Evolutionary conservation across 2,888 invertebrate genomes (phyloP).

Genomic region (Scrobipalpa costella): DNA sequence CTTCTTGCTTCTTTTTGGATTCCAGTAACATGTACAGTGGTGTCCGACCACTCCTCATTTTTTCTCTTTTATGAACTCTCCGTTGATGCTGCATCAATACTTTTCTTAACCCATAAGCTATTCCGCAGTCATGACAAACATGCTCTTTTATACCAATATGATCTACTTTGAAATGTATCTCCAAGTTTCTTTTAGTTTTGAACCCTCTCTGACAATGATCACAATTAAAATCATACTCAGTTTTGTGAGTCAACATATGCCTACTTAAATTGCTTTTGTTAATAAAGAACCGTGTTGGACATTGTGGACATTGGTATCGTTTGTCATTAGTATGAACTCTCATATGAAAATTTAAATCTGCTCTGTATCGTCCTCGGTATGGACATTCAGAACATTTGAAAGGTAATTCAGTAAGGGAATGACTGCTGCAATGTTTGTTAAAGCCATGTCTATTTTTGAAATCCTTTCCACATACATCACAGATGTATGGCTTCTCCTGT

Average conservation of each 20-base stretch:
- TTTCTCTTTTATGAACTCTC: conserved; percentile 60
- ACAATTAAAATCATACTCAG: conserved; percentile 61
- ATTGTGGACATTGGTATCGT: conserved; percentile 66
- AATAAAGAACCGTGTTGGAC: conserved; percentile 64
- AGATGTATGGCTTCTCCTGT: conserved; percentile 51
- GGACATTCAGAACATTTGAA: conserved; percentile 47
- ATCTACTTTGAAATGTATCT: conserved; percentile 66
- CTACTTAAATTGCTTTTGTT: conserved; percentile 71
- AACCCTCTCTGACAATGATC: conserved; percentile 64
- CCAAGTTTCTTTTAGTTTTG: conserved; percentile 59
- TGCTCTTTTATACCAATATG: conserved; percentile 70
- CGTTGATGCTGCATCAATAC: conserved; percentile 57
- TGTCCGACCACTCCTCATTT: conserved; percentile 59
- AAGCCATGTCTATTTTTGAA: conserved; percentile 58
- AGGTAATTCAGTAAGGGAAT: conserved; percentile 43
- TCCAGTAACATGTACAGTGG: conserved; percentile 56
- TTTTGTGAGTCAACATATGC: conserved; percentile 61
- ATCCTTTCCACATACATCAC: conserved; percentile 71
- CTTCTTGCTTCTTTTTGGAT: conserved; percentile 6
- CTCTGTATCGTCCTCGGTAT: conserved; percentile 64
- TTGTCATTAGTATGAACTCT: conserved; percentile 69
- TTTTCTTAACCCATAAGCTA: conserved; percentile 58
- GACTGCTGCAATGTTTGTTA: conserved; percentile 59
- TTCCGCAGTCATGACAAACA: conserved; percentile 64
- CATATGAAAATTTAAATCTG: conserved; percentile 72